These are phyloP conservation scores for Zaprionus ornatus DNA, from an alignment of 1,140 invertebrate genomes.

Conservation along the genomic window DNA sequence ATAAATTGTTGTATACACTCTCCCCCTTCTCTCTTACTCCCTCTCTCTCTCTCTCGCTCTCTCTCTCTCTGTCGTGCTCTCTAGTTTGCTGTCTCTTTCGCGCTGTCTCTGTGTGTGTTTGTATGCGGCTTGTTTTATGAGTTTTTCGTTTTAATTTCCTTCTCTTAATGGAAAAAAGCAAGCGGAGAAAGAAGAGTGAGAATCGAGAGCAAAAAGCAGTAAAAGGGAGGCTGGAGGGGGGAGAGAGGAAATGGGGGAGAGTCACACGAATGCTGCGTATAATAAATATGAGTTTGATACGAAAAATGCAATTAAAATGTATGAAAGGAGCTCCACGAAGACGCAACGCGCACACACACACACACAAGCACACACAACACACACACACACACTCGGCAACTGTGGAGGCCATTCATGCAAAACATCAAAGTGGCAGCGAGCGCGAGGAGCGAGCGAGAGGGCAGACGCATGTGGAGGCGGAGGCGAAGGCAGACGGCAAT, in stretches of 20 bases:
- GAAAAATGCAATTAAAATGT: slow-evolving; percentile 80
- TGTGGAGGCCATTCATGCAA: slow-evolving; percentile 71
- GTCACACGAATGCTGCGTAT: slow-evolving; percentile 25
- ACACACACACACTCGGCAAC: background rate
- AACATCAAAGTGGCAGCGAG: slow-evolving; percentile 66
- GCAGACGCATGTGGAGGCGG: background rate
- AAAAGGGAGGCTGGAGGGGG: background rate
- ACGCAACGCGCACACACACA: slow-evolving; percentile 16
- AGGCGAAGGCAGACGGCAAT: slow-evolving; percentile 36
- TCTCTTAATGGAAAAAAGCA: slow-evolving; percentile 67
- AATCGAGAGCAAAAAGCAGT: background rate
- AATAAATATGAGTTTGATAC: slow-evolving; percentile 80
- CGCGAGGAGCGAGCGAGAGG: background rate
- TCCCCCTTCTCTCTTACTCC: slow-evolving; percentile 1
- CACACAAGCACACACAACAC: slow-evolving; percentile 7
- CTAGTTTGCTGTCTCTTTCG: background rate
- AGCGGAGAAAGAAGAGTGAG: background rate
- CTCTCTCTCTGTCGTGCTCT: background rate
- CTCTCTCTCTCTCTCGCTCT: background rate
- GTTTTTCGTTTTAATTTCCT: slow-evolving; percentile 78
- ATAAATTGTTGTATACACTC: slow-evolving; percentile 55
- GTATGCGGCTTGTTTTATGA: slow-evolving; percentile 54
- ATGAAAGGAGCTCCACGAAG: slow-evolving; percentile 56
- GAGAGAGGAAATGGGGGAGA: background rate
- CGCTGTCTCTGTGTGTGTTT: slow-evolving; percentile 8